Evolutionary conservation across 2,797 vertebrate genomes (phyloP).

Genomic region (Pseudocheirus occidentalis): DNA sequence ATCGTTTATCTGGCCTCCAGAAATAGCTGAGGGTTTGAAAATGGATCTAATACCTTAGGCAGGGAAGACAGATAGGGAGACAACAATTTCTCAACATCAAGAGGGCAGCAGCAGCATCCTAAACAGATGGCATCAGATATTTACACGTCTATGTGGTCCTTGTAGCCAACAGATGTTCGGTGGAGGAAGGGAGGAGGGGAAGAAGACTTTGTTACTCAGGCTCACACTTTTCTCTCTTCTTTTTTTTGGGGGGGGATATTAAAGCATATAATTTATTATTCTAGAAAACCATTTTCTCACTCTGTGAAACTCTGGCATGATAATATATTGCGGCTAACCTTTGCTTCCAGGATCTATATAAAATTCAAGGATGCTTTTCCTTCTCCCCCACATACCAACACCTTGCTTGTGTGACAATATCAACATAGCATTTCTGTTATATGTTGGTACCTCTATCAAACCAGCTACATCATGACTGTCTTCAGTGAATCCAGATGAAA

Average conservation of each 20-base stretch:
- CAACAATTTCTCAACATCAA: background rate
- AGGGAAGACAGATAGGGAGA: background rate
- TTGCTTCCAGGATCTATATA: background rate
- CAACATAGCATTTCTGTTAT: background rate
- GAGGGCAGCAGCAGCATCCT: background rate
- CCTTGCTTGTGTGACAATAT: background rate
- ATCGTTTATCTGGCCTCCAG: background rate
- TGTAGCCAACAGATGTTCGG: background rate
- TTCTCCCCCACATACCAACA: background rate
- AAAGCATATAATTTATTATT: constrained; percentile 32
- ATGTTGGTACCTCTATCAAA: constrained; percentile 6
- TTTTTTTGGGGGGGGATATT: background rate
- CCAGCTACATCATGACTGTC: background rate
- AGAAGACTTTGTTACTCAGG: background rate
- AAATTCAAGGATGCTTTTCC: background rate
- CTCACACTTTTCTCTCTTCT: background rate
- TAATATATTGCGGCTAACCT: background rate
- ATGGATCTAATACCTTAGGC: background rate
- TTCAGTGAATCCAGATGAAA: constrained; percentile 27
- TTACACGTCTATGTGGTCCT: background rate
- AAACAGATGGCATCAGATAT: background rate
- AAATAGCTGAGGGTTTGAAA: background rate
- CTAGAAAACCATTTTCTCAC: constrained; percentile 24
- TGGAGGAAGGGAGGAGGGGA: background rate
- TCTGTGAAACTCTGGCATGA: background rate